Percentiles rank a stretch among this genome's conserved stretches.
Conservation (phyloP, 92 coral and sea anemone genomes). For the Actinernus sp. region DNA sequence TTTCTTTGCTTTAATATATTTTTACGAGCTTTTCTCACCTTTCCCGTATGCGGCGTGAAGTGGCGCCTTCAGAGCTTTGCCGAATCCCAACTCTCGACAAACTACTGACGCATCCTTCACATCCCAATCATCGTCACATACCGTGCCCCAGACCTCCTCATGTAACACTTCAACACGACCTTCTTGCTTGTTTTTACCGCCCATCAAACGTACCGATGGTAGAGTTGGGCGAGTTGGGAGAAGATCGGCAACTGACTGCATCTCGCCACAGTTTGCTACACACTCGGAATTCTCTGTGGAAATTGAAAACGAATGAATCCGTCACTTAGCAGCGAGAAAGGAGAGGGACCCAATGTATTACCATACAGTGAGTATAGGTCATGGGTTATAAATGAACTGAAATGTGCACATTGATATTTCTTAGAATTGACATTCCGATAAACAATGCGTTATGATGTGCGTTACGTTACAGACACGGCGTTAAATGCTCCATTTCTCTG, state of each 20-base stretch:
- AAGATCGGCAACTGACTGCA: slow-evolving; percentile 60
- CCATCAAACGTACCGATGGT: slow-evolving; percentile 79
- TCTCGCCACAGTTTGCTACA: slow-evolving; percentile 40
- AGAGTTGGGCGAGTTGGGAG: slow-evolving; percentile 62
- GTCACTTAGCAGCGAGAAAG: no score
- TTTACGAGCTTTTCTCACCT: slow-evolving; percentile 62
- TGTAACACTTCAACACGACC: slow-evolving; percentile 88
- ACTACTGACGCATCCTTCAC: slow-evolving; percentile 64
- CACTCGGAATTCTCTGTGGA: slow-evolving; percentile 57
- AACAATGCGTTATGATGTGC: no score
- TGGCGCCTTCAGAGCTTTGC: slow-evolving; percentile 62
- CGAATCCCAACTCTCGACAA: slow-evolving; percentile 84
- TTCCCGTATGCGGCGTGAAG: slow-evolving; percentile 59
- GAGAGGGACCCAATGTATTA: no score
- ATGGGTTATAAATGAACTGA: no score
- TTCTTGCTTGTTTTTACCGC: slow-evolving; percentile 71
- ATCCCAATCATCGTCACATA: slow-evolving; percentile 85
- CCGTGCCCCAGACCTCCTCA: slow-evolving; percentile 86
- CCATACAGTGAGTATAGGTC: no score
- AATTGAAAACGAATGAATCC: no score
- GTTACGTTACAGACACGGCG: no score
- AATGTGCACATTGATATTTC: no score
- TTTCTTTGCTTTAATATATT: no score
- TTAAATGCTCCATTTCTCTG: no score
- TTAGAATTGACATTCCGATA: no score